phyloP scores from a whole-genome alignment of 2,113 vertebrate genomes.

The Cololabis saira region DNA sequence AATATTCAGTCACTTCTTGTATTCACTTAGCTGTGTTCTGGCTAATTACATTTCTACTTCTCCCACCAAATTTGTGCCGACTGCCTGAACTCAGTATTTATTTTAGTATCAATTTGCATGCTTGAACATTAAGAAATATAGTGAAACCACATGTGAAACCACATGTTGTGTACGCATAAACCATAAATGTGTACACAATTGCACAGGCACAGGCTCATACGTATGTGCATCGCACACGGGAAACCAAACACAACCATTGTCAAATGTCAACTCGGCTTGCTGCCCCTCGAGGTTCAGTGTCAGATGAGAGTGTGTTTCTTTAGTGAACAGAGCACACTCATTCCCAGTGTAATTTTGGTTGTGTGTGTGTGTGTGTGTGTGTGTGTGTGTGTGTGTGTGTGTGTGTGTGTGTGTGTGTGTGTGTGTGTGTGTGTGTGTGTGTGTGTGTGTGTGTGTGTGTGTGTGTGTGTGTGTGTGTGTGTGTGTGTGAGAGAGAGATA shows the following conservation, averaged over 20 bases:
- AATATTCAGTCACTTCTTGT: conserved; percentile 16
- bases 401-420: conserved; percentile 16
- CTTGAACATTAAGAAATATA: conserved; percentile 11
- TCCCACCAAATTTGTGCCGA: conserved; percentile 27
- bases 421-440: background rate
- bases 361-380: background rate
- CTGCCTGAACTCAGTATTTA: conserved; percentile 28
- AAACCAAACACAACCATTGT: conserved; percentile 26
- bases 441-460: background rate
- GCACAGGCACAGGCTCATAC: conserved; percentile 21
- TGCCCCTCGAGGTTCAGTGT: conserved; percentile 50
- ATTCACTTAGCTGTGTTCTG: conserved; percentile 29
- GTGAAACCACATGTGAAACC: background rate
- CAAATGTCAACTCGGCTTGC: conserved; percentile 51
- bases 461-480: background rate
- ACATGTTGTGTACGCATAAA: background rate
- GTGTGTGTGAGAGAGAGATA: conserved; percentile 15
- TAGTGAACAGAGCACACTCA: conserved; percentile 42
- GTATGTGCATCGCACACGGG: conserved; percentile 1
- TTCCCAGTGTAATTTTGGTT: conserved; percentile 29
- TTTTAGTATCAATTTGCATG: conserved; percentile 33
- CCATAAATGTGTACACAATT: background rate
- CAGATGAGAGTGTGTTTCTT: conserved; percentile 51
- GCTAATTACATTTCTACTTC: conserved; percentile 48
- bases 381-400: conserved; percentile 18